Percentiles rank a stretch among this genome's conserved stretches.
Evolutionary conservation across 1,140 invertebrate genomes (phyloP).

Genomic region (Galendromus occidentalis): DNA sequence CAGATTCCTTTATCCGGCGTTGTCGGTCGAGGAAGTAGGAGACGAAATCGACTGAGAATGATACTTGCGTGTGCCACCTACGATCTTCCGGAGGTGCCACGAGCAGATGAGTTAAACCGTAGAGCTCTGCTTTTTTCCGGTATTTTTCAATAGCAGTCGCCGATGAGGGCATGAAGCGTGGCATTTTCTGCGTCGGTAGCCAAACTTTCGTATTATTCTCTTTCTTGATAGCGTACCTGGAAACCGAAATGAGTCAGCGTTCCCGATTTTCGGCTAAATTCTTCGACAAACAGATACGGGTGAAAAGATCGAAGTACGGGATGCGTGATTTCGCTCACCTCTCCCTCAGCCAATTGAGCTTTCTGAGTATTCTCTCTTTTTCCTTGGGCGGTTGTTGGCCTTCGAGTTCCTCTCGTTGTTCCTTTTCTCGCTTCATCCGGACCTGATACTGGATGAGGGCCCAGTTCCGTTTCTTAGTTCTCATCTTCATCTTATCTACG

Average conservation of each 20-base stretch:
- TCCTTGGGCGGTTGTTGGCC: slow-evolving; percentile 2
- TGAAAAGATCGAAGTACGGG: background rate
- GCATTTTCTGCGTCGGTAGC: slow-evolving; percentile 77
- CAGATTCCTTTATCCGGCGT: slow-evolving; percentile 35
- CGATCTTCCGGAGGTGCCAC: slow-evolving; percentile 29
- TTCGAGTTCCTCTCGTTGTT: slow-evolving; percentile 20
- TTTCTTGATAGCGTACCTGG: slow-evolving; percentile 15
- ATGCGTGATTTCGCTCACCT: slow-evolving; percentile 23
- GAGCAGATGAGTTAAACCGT: slow-evolving; percentile 41
- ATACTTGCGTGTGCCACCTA: slow-evolving; percentile 79
- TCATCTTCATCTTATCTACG: slow-evolving; percentile 28
- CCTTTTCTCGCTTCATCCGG: slow-evolving; percentile 38
- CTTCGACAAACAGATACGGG: slow-evolving; percentile 13
- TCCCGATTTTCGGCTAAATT: background rate
- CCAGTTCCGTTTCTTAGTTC: slow-evolving; percentile 53
- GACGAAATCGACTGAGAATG: slow-evolving; percentile 77
- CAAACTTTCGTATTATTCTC: slow-evolving; percentile 6
- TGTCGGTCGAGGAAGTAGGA: slow-evolving; percentile 77
- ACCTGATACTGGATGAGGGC: slow-evolving; percentile 62
- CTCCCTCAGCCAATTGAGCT: slow-evolving; percentile 29
- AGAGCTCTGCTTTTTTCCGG: slow-evolving; percentile 62
- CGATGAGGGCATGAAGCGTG: slow-evolving; percentile 64
- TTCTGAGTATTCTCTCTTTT: slow-evolving; percentile 29
- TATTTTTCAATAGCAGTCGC: slow-evolving; percentile 66
- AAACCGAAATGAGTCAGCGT: background rate